phyloP scores from a whole-genome alignment of 2,888 invertebrate genomes.

The Chrysopilus asiliformis region DNA sequence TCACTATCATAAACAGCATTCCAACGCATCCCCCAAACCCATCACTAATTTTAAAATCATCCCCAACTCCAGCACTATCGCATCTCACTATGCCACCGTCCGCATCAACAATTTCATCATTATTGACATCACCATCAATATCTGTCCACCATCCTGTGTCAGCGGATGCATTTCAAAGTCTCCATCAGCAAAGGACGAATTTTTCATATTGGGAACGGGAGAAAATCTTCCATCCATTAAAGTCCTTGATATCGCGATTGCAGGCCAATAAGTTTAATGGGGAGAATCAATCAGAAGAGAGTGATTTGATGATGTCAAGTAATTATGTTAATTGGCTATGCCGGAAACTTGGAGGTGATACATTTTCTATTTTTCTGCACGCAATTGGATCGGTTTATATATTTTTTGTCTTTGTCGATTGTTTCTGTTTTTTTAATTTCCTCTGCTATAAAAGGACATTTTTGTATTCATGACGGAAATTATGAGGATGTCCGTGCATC shows the following conservation, averaged over 20 bases:
- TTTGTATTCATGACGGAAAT: no score
- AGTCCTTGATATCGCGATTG: conserved; percentile 4
- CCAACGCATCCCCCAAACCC: no score
- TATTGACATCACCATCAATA: conserved; percentile 1
- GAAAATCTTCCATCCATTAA: conserved; percentile 5
- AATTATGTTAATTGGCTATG: conserved; percentile 16
- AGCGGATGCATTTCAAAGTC: not conserved
- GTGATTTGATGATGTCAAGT: conserved; percentile 13
- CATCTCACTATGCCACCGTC: not conserved
- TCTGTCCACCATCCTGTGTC: not conserved
- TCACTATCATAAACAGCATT: no score
- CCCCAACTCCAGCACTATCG: conserved; percentile 3
- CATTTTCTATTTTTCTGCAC: not conserved
- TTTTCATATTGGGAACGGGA: conserved; percentile 8
- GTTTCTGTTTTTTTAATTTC: conserved; percentile 1
- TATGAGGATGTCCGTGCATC: no score
- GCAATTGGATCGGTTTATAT: not conserved
- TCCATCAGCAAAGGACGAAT: conserved; percentile 7
- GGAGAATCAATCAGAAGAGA: no score
- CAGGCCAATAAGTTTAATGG: conserved; percentile 6
- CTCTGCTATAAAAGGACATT: no score
- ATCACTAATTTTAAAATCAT: no score
- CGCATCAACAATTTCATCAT: conserved; percentile 4
- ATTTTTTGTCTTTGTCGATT: not conserved
- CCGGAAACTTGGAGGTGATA: conserved; percentile 12